Evolutionary conservation across 2,888 invertebrate genomes (phyloP).

Genomic region (Lymantria monacha): DNA sequence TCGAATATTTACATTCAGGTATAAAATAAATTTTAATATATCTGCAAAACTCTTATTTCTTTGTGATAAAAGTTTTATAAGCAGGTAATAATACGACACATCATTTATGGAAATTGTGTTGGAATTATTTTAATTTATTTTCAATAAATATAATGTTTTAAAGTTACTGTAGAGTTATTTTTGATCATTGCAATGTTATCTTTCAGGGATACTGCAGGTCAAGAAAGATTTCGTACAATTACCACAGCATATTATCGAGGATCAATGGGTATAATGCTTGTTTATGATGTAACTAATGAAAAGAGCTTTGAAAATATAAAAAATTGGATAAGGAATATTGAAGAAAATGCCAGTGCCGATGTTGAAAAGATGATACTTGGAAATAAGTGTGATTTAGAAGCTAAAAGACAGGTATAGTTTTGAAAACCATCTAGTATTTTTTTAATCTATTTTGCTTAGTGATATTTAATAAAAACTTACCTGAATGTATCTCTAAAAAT

Average conservation of each 20-base stretch:
- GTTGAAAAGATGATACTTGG: conserved; percentile 99
- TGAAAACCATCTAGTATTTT: neutral
- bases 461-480: too few relatives aligned
- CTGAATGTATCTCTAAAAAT: too few relatives aligned
- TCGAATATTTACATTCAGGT: too few relatives aligned
- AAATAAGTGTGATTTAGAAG: conserved; percentile 99
- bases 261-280: conserved; percentile 99
- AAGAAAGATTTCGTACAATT: conserved; percentile 99
- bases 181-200: neutral
- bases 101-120: too few relatives aligned
- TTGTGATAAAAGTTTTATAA: too few relatives aligned
- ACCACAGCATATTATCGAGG: conserved; percentile 99
- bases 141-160: too few relatives aligned
- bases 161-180: too few relatives aligned
- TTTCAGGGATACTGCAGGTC: conserved; percentile 98
- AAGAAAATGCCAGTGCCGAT: conserved; percentile 99
- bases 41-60: too few relatives aligned
- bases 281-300: conserved; percentile 99
- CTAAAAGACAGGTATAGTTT: conserved; percentile 90
- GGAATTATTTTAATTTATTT: too few relatives aligned
- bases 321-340: conserved; percentile 99
- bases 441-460: neutral
- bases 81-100: too few relatives aligned
- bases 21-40: too few relatives aligned
- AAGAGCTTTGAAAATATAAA: conserved; percentile 99